Base-by-base conservation (phyloP, 2,888 invertebrate genomes). In the Allacma fusca region DNA sequence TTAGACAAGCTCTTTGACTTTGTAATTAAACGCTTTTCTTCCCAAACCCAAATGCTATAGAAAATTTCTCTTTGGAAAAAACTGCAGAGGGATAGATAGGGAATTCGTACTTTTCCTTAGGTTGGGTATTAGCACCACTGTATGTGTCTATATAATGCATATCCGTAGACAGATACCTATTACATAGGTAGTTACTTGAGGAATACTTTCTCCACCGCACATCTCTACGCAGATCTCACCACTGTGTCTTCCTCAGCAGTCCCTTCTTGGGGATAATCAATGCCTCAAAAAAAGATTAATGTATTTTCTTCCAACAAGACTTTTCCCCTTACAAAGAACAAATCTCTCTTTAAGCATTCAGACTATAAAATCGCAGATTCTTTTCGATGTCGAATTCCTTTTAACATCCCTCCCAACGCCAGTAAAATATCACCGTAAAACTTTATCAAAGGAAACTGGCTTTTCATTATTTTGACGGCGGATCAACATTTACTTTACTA, bases 1-100 rank as follows among this genome's bases (percentile, higher is more conserved):
- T 65, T 65, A 28, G 65, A 26, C 65, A 65, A 65, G 24, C 26
- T 40, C 40, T 68, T 68, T 68, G 68, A 68, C 68, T 68, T 68
- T 19, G 40, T 68, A 68, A 68, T 68, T 68, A 68, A 68, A 40
- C 68, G 68, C 40, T 68, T 67, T 28, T 26, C 29, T 67, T 28
- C 67, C 29, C 28, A 7, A 50, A 50, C 4, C 50, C 50, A 50
- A 50, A 50, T 50, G 50, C 50, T 16, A 50, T 5, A 50, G 16
- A 16, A 50, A 9, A 9, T 50, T 16, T 50, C 50, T 67, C 28
- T 68, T 16, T 12, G 2, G 19, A 50, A 50, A n/a, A n/a, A 12
- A 5, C 19, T n/a, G n/a, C 1, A n/a, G 50, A 50, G 16, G 19
- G 50, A 50, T 19, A n/a, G 50, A 13, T 40, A 16, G 50, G 34